Base-by-base conservation (phyloP, 1,140 invertebrate genomes). In the Drosophila littoralis region DNA sequence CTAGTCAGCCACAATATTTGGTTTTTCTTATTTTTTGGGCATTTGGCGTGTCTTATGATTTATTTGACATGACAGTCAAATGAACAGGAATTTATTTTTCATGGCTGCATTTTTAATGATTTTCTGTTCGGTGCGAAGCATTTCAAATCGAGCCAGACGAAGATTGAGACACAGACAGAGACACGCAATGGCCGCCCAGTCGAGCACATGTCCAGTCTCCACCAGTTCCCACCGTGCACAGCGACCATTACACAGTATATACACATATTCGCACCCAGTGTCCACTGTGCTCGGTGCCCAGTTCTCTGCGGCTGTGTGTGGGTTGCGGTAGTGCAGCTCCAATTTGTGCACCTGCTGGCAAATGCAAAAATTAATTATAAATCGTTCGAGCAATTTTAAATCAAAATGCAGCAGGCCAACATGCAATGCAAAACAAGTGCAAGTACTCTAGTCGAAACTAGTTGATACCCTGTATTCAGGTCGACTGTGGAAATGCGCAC, bases 21-120 rank as follows among this genome's bases (percentile, higher is more conserved):
- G 7, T 7, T 57, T 0, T 48, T 43, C 15, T 33, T 38, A 45
- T 64, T 54, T 77, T 74, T 74, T 42, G 77, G 65, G 33, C 54
- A 79, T 77, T 82, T 82, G 75, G 71, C 82, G 83, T 85, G 82
- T 82, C 71, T 52, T 85, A 85, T 85, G 82, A 85, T 85, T 85
- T 85, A 85, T 85, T 88, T 85, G 82, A 85, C 83, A 82, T 76
- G 82, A 88, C 82, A 85, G 79, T 77, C 82, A 81, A 85, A 55
- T 77, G 83, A 88, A 85, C 82, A 88, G 77, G 72, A 83, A 85
- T 85, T 88, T 85, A 85, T 88, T 76, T 81, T 71, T 71, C 83
- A 76, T 81, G 77, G 79, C 52, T 75, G 83, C 71, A 66, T 78
- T 85, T 85, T 85, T 85, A 85, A 85, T 85, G 83, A 51, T 64